Conservation (phyloP, 2,888 invertebrate genomes). For the Schrankia costaestrigalis region DNA sequence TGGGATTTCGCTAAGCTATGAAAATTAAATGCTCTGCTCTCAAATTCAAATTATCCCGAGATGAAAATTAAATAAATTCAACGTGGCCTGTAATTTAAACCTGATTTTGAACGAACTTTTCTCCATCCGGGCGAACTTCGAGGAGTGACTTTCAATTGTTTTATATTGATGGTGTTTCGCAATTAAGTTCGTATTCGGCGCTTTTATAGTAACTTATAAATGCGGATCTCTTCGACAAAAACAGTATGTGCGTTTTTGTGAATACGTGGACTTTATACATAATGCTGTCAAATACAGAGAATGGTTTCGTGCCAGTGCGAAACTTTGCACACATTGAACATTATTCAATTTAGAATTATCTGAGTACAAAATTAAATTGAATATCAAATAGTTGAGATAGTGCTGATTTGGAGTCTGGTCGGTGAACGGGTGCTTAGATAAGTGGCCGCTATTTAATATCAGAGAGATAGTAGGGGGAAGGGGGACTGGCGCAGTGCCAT, state of each 20-base stretch:
- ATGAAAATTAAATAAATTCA: constrained; percentile 62
- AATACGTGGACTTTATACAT: constrained; percentile 2
- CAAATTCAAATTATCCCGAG: constrained; percentile 58
- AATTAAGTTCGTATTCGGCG: constrained; percentile 10
- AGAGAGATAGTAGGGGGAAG: constrained; percentile 36
- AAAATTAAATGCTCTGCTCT: constrained; percentile 59
- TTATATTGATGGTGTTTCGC: constrained; percentile 17
- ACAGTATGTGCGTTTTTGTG: constrained; percentile 10
- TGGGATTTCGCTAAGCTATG: constrained; percentile 62
- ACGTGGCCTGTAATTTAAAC: constrained; percentile 51
- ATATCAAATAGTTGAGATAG: constrained; percentile 54
- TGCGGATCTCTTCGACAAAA: constrained; percentile 10
- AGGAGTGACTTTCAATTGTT: constrained; percentile 31
- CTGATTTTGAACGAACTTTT: constrained; percentile 48
- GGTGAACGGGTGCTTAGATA: constrained; percentile 54
- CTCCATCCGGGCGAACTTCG: constrained; percentile 40
- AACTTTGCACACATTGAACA: constrained; percentile 19
- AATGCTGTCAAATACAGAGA: constrained; percentile 8
- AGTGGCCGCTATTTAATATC: constrained; percentile 68
- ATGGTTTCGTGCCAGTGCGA: constrained; percentile 6
- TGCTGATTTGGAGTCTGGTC: constrained; percentile 55
- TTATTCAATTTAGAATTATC: constrained; percentile 39
- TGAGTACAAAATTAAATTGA: constrained; percentile 51
- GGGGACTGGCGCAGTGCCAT: constrained; percentile 52
- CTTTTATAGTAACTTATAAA: constrained; percentile 11